Evolutionary conservation across 1,140 invertebrate genomes (phyloP), one percentile per base, ranked within the genome.

Genomic region (Magallana ariakensis): DNA sequence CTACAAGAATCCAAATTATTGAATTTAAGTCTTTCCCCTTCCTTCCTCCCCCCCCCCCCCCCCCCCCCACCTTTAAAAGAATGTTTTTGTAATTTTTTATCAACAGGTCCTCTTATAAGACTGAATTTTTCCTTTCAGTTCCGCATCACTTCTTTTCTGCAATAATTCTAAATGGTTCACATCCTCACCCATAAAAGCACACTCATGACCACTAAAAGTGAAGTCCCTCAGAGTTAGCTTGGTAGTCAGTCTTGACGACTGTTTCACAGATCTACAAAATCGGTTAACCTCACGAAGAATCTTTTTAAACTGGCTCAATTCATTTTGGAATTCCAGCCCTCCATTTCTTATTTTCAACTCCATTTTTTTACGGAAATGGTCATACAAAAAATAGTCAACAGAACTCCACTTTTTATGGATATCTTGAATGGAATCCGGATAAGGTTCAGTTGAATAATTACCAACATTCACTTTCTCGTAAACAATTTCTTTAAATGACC

Each of bases 401-500:
- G 66, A 16, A 85, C 91, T 92, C 92, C 92, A 93, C 16, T 87
- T 85, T 84, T 80, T 86, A 85, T 93, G 80, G n/a, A 82, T 70
- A 15, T 88, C 56, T 53, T 80, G 56, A 26, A 84, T 84, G 26
- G 84, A 84, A 22, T 62, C 15, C n/a, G 46, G 15, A 15, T n/a
- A 75, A n/a, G 19, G 80, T 75, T 22, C 84, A 83, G 82, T 57
- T 2, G 58, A 60, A 80, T 92, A 93, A 10, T 88, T 87, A 16
- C 85, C 90, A 1, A 89, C 85, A 86, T 93, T 93, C 1, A 86
- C 86, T 11, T 19, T 84, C 53, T 89, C 85, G 80, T 92, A 93
- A 2, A 93, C 53, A 70, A 94, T 93, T 55, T 94, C 93, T 80
- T 92, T 92, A 15, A 92, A 89, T 9, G 83, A 86, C 96, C 96